A percentile compares a stretch with the other conserved stretches of the same genome.
phyloP scores from a whole-genome alignment of 2,888 invertebrate genomes.

The Melanotus villosus region DNA sequence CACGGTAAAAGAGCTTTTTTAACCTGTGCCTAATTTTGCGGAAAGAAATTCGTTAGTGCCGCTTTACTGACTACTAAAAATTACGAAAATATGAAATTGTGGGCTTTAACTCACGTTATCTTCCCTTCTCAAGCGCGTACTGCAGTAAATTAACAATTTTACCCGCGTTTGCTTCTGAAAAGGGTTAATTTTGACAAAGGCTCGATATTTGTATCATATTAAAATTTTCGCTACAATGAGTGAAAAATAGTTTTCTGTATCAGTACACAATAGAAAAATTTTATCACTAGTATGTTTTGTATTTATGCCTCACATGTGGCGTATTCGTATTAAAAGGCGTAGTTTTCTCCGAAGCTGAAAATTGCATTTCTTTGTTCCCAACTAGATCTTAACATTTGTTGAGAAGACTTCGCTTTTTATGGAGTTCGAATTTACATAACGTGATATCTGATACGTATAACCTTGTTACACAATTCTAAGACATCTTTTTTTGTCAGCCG shows the following conservation, averaged over 20 bases:
- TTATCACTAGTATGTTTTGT: slow-evolving; percentile 3
- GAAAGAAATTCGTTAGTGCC: not conserved
- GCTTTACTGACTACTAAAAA: not conserved
- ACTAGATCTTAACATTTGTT: slow-evolving; percentile 11
- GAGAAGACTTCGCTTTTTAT: slow-evolving; percentile 31
- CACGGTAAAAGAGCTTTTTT: not conserved
- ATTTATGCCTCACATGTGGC: slow-evolving; percentile 15
- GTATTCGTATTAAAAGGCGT: slow-evolving; percentile 10
- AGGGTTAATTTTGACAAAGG: not conserved
- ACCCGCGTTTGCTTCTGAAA: not conserved
- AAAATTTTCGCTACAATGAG: slow-evolving; percentile 8
- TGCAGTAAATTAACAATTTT: too few species aligned
- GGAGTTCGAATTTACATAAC: slow-evolving; percentile 19
- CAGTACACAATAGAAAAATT: slow-evolving; percentile 5
- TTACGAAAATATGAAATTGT: not conserved
- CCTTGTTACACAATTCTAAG: slow-evolving; percentile 38
- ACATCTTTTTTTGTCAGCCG: slow-evolving; percentile 73
- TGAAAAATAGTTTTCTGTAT: slow-evolving; percentile 6
- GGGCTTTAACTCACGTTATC: not conserved
- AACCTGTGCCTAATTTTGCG: not conserved
- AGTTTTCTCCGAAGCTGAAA: slow-evolving; percentile 3
- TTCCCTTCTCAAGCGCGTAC: too few species aligned
- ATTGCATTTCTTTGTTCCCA: slow-evolving; percentile 4
- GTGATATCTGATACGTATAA: slow-evolving; percentile 48
- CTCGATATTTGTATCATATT: not conserved